Evolutionary conservation across 2,797 vertebrate species (phyloP).

Genomic region (Rachycentron canadum): DNA sequence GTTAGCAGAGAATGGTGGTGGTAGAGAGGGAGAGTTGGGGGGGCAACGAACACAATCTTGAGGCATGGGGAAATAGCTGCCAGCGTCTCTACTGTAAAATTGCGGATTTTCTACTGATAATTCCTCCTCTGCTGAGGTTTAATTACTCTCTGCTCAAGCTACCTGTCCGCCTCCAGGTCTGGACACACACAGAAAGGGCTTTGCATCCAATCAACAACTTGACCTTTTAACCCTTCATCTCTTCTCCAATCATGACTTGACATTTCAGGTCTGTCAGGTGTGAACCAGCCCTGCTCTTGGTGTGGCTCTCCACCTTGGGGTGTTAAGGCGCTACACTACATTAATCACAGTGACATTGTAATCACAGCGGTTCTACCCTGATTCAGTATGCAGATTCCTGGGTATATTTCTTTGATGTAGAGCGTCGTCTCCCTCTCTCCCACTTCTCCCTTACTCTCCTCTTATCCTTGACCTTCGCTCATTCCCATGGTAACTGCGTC

Average conservation of each 20-base stretch:
- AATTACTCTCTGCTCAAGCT: slow-evolving; percentile 65
- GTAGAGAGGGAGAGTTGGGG: slow-evolving; percentile 14
- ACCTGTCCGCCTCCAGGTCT: slow-evolving; percentile 50
- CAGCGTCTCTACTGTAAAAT: slow-evolving; percentile 53
- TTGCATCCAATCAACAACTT: slow-evolving; percentile 70
- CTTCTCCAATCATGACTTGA: slow-evolving; percentile 70
- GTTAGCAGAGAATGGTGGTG: slow-evolving; percentile 38
- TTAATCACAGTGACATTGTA: slow-evolving; percentile 74
- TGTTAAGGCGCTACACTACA: slow-evolving; percentile 41
- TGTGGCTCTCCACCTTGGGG: slow-evolving; percentile 7
- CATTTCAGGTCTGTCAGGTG: slow-evolving; percentile 78
- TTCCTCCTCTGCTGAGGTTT: slow-evolving; percentile 61
- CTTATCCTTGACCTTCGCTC: slow-evolving; percentile 80
- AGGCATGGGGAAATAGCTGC: slow-evolving; percentile 29
- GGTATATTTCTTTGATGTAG: slow-evolving; percentile 61
- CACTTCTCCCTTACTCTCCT: slow-evolving; percentile 52
- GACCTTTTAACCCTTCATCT: slow-evolving; percentile 76
- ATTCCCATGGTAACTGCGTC: slow-evolving; percentile 80
- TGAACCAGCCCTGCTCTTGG: slow-evolving; percentile 48
- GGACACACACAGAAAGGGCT: slow-evolving; percentile 47
- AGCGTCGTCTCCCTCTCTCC: slow-evolving; percentile 39
- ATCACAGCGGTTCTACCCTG: slow-evolving; percentile 63
- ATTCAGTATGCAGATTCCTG: slow-evolving; percentile 67
- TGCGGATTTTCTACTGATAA: slow-evolving; percentile 59
- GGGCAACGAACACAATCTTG: slow-evolving; percentile 34